A percentile compares a stretch with the other conserved stretches of the same genome.
phyloP scores from a whole-genome alignment of 2,797 vertebrate genomes.

The Bradypodion pumilum region DNA sequence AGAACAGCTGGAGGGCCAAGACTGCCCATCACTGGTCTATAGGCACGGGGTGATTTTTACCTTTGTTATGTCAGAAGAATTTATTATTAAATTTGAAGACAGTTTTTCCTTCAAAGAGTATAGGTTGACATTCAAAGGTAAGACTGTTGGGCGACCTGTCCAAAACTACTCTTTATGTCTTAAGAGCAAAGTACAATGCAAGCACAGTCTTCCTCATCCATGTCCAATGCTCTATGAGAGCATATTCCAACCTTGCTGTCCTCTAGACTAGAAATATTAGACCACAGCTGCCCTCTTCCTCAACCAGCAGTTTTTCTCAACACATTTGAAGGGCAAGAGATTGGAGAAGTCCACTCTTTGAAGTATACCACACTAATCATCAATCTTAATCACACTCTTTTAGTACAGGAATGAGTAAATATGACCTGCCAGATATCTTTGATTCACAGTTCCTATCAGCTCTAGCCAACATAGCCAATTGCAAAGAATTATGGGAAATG shows the following conservation, averaged over 20 bases:
- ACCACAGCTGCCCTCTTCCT: neutral
- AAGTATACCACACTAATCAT: neutral
- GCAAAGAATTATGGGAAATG: neutral
- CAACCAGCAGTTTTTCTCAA: neutral
- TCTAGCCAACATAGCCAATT: neutral
- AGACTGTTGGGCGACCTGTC: no score
- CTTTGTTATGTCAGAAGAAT: neutral
- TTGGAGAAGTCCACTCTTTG: neutral
- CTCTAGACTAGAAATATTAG: neutral
- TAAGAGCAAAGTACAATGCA: neutral
- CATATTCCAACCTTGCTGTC: neutral
- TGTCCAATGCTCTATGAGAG: neutral
- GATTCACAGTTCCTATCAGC: neutral
- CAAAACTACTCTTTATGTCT: neutral
- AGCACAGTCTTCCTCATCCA: neutral
- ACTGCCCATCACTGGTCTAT: no score
- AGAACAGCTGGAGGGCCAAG: no score
- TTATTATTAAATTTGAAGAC: neutral
- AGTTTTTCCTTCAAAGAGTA: neutral
- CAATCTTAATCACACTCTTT: neutral
- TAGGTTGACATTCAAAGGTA: neutral
- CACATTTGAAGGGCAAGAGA: neutral
- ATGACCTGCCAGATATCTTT: neutral
- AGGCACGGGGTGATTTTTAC: neutral
- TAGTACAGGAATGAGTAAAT: neutral